These are phyloP conservation scores for Drosophila paulistorum DNA, from an alignment of 1,140 invertebrate genomes.

Conservation along the genomic window DNA sequence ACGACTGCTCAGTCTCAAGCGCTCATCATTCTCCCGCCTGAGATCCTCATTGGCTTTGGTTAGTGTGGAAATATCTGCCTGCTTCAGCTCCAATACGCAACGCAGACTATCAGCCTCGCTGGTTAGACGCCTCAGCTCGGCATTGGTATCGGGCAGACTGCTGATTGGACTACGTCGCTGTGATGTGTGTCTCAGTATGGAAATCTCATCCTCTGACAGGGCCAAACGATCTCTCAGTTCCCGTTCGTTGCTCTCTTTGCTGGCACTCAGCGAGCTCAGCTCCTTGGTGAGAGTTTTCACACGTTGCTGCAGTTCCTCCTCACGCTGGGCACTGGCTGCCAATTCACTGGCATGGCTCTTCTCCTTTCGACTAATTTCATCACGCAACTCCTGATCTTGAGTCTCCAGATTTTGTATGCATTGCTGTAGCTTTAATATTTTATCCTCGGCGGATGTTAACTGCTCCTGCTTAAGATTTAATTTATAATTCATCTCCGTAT, in stretches of 20 bases:
- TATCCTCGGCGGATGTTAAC: conserved; percentile 49
- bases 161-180: conserved; percentile 52
- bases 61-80: conserved; percentile 88
- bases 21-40: conserved; percentile 84
- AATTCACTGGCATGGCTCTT: conserved; percentile 53
- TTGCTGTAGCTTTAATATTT: conserved; percentile 67
- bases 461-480: conserved; percentile 61
- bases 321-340: conserved; percentile 59
- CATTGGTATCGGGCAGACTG: conserved; percentile 50
- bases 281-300: conserved; percentile 66
- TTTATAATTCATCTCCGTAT: conserved; percentile 59
- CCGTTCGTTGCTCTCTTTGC: conserved; percentile 57
- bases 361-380: conserved; percentile 64
- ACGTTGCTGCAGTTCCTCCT: conserved; percentile 70
- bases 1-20: conserved; percentile 84
- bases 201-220: conserved; percentile 77
- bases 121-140: conserved; percentile 83
- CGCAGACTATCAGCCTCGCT: conserved; percentile 90
- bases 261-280: conserved; percentile 53
- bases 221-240: conserved; percentile 74
- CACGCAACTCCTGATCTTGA: conserved; percentile 70
- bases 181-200: conserved; percentile 65
- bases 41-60: conserved; percentile 87
- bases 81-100: conserved; percentile 89
- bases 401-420: conserved; percentile 63